Evolutionary conservation across 37 sponge, comb jelly and placozoan species (phyloP).

Genomic region (Oopsacas minuta): DNA sequence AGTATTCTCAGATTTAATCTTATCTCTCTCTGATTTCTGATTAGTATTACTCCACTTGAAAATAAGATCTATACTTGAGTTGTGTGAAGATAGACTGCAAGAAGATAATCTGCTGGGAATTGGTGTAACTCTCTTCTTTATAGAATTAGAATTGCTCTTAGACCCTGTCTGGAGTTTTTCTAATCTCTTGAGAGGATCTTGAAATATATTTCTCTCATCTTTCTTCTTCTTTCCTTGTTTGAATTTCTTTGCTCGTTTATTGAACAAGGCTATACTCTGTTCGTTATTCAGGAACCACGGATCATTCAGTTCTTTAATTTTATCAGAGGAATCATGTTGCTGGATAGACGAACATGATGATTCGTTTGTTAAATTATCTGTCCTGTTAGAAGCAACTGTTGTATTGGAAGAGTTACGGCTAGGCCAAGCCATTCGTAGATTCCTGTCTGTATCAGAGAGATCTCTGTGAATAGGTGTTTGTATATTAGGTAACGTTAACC

Average conservation of each 20-base stretch:
- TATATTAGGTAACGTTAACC: not conserved
- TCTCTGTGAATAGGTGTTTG: not conserved
- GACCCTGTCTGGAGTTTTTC: not conserved
- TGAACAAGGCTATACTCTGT: not conserved
- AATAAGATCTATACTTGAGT: not conserved
- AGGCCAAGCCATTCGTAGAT: not conserved
- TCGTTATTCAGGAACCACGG: constrained; percentile 2
- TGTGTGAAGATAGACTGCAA: not conserved
- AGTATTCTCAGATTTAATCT: not conserved
- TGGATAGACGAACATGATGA: not conserved
- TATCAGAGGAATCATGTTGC: not conserved
- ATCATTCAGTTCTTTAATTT: too few relatives aligned
- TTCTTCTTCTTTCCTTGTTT: not conserved
- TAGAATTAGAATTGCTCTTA: not conserved
- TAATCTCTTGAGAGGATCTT: not conserved
- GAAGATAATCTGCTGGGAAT: not conserved
- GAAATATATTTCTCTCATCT: not conserved
- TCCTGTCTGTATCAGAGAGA: not conserved
- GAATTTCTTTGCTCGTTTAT: constrained; percentile 19
- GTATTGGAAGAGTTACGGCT: constrained; percentile 9
- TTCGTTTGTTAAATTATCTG: not conserved
- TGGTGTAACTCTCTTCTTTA: not conserved
- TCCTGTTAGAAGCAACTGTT: not conserved
- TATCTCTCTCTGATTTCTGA: not conserved
- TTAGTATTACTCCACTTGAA: constrained; percentile 2